Base-by-base conservation (phyloP, 2,113 vertebrate species). In the Pelecanus crispus region DNA sequence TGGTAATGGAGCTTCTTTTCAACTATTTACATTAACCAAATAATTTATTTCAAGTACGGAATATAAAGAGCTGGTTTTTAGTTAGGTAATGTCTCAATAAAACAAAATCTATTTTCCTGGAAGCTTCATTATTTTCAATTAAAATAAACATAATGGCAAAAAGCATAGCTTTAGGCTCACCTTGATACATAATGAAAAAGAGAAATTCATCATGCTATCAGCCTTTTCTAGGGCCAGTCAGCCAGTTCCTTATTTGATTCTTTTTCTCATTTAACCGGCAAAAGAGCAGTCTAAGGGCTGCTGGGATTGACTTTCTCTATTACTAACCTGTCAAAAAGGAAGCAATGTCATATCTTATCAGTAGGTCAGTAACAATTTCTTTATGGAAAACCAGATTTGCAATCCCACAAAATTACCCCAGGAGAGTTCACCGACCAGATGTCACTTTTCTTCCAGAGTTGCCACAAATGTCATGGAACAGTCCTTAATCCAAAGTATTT, bases 301-400 rank as follows among this genome's bases (percentile, higher is more conserved):
- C 7, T 24, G 40, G 56, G 18, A 71, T 49, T 29, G 88, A 29
- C 62, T 79, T 62, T 73, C 50, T 62, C 7, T 62, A 5, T 77
- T 75, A 10, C 47, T 47, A 88, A 47, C 19, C 34, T 86, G 94
- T 65, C 75, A 81, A 66, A 89, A 92, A 91, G 31, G 38, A 94
- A 74, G 12, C 44, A 49, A 21, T 86, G 56, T 78, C 72, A 68
- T 74, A 80, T 84, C 9, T 0, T 58, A 63, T 72, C 73, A 84
- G 81, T 80, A 94, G 66, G 90, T 79, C 82, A 89, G 49, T 49
- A 88, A 77, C 61, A 74, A 88, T 88, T 94, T 82, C 45, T 95
- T 90, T 83, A 90, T 29, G n/a, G 24, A 93, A 97, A 91, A 53
- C 17, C 52, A 72, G 59, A 86, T 62, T 96, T 95, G 45, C 31